These are phyloP conservation scores for Glaucomys volans DNA, from an alignment of 2,113 vertebrate species.

Conservation along the genomic window DNA sequence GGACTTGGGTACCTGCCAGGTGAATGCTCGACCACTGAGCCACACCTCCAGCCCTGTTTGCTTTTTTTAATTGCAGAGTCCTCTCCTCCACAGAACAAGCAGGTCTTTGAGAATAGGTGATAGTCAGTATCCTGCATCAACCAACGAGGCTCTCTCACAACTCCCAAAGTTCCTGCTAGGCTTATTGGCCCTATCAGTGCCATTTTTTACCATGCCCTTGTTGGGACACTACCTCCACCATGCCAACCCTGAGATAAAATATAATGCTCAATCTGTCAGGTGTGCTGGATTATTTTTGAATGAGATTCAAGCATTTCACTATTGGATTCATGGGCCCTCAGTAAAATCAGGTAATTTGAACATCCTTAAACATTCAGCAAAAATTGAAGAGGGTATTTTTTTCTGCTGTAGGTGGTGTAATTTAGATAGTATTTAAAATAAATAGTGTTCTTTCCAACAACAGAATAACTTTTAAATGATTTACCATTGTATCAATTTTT, in stretches of 20 bases:
- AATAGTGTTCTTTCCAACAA: not conserved
- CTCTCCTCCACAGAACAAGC: not conserved
- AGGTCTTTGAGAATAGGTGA: not conserved
- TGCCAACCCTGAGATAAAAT: not conserved
- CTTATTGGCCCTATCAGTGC: rapidly evolving
- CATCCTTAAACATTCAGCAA: not conserved
- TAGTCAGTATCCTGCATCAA: not conserved
- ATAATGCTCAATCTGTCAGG: not conserved
- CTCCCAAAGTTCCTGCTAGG: not conserved
- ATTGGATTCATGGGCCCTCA: not conserved
- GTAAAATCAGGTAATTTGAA: not conserved
- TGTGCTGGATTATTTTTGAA: not conserved
- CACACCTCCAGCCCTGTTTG: not conserved
- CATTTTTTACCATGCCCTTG: not conserved
- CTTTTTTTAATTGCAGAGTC: not conserved
- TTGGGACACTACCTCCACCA: not conserved
- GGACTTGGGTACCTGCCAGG: not conserved
- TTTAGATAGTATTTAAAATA: not conserved
- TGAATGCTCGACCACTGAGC: not conserved
- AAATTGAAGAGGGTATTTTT: not conserved
- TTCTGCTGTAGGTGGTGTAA: not conserved
- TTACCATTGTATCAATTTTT: not conserved
- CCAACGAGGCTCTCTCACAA: not conserved
- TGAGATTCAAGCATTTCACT: not conserved
- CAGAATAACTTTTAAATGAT: not conserved